Base-by-base conservation (phyloP, 1,140 invertebrate genomes). In the Penaeus vannamei region DNA sequence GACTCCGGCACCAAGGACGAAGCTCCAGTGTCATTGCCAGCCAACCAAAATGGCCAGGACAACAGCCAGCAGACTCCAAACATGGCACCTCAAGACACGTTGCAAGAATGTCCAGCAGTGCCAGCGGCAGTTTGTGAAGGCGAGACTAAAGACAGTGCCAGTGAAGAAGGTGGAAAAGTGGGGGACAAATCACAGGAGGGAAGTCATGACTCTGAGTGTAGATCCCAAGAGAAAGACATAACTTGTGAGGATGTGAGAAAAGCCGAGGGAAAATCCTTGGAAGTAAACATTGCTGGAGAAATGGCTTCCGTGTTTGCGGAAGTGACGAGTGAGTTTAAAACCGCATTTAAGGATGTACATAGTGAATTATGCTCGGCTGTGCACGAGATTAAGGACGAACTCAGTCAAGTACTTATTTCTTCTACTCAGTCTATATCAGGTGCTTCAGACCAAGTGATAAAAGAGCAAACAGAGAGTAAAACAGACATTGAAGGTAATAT, bases 321-420 rank as follows among this genome's bases (percentile, higher is more conserved):
- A 10, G n/a, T 87, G 83, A 80, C 60, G 66, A 62, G 77, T 87
- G 86, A 87, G 32, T 64, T 87, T 29, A 87, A 82, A 82, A 69
- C 62, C 46, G 62, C 80, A 87, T 87, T 87, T 87, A 83, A 61
- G 83, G 79, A 83, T 82, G 79, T 72, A 69, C 79, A 87, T 76
- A 83, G 61, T 82, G 86, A 87, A 87, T 60, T 69, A 64, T n/a
- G 66, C n/a, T 83, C 86, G 53, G 86, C 80, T 72, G 86, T 72
- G 14, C 83, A 59, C 60, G 86, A 87, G 42, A 64, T 53, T 69
- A 83, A 82, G 60, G 72, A 32, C 72, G 79, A 87, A 72, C 22
- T 87, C 2, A 87, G 60, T 53, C 77, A 87, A 26, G 80, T 83
- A 87, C 64, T 87, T 82, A 66, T 46, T 12, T 72, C n/a, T 29